Evolutionary conservation across 2,888 invertebrate genomes (phyloP), one percentile per base, ranked within the genome.

Genomic region (Drosophila anomelani): DNA sequence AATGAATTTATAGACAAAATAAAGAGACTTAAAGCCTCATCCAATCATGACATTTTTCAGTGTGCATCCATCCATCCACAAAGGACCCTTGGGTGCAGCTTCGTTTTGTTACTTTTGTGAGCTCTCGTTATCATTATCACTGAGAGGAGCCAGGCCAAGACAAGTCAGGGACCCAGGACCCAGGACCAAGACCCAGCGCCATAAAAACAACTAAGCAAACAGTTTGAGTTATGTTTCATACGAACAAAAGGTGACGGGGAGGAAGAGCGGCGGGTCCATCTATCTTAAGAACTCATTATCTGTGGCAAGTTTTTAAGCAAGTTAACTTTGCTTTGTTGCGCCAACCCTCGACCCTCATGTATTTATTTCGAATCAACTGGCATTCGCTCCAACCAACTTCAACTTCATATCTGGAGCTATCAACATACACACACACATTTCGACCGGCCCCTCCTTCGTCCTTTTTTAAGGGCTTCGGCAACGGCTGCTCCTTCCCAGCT

Each of bases 241-340:
- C 63, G 71, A 76, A 56, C 66, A 68, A 51, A 68, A 68, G 69
- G 59, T 54, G 39, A 47, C 58, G 41, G 23, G 17, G 39, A 53
- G 8, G 43, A 46, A 43, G 13, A 36, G 56, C 20, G 43, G 12
- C n/a, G 51, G 59, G 63, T 69, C 60, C 73, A 76, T 74, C 87
- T 84, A 70, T 89, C 89, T 89, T 89, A 84, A 71, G 87, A 89
- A 89, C 84, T 89, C 84, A 84, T 84, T 84, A 84, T 84, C 84
- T 84, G 79, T 87, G 82, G 84, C 74, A 84, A 84, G 85, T 84
- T 84, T 84, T 87, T 87, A 73, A 89, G 81, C 63, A 79, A 84
- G 77, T 77, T 63, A 69, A 71, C 72, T 63, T 68, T 76, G 54
- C 59, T 68, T 75, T 67, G 68, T 47, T 68, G 68, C 72, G 41